Base-by-base conservation (phyloP, 1,140 invertebrate species). In the Mya arenaria region DNA sequence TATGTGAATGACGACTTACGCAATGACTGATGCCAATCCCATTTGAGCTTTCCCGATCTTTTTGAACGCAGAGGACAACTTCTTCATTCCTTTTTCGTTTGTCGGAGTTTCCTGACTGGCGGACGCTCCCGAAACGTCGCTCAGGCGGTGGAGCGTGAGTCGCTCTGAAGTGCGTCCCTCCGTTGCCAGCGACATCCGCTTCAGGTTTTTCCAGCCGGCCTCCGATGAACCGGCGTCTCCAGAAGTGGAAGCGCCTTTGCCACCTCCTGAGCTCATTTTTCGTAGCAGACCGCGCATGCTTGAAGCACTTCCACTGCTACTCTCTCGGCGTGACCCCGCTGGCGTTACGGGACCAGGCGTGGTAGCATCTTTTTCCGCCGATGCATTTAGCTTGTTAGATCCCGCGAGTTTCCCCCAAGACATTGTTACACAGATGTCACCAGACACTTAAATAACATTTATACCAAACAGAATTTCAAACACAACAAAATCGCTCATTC, bases 11-110 rank as follows among this genome's bases (percentile, higher is more conserved):
- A 41, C 13, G 36, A 78, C 66, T 71, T 62, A 80, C 77, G 65
- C 36, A 4, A 71, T n/a, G 30, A 80, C 25, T n/a, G 77, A 79
- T 17, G 65, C 77, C 10, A 80, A 23, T 48, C 77, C 77, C 56
- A 80, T 17, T 17, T 80, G 77, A 2, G 77, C 77, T 41, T 71
- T 80, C 48, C 77, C 77, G 8, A 80, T 36, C 36, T 68, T 80
- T 62, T 71, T 80, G 19, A 80, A 71, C 6, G 77, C 77, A 13
- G 52, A 5, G 10, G 77, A 80, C 77, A 80, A 60, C 48, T 80
- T 80, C 52, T 56, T 65, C 8, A n/a, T 25, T 4, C 39, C 65
- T 10, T 25, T 60, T 0, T 69, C 77, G 8, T 37, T 55, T 1
- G n/a, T 15, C 8, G 13, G 15, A 1, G 48, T 60, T 15, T 62